A percentile compares a stretch with the other conserved stretches of the same genome.
Conservation (phyloP, 1,140 invertebrate genomes). For the Dufourea novaeangliae region DNA sequence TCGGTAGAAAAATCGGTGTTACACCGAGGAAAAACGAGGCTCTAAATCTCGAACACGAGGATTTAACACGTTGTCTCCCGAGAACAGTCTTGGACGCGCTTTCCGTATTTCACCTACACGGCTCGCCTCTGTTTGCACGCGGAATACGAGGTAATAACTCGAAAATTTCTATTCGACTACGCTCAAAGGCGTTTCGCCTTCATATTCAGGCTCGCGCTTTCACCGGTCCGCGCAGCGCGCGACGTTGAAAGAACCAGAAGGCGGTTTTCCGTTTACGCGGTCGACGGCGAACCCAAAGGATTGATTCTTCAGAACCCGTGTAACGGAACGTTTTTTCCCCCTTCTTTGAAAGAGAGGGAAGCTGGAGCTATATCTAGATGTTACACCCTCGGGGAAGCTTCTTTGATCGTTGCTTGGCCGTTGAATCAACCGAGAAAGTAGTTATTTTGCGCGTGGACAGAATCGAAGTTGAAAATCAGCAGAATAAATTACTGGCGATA, state of each 20-base stretch:
- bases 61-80: slow-evolving; percentile 29
- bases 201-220: slow-evolving; percentile 16
- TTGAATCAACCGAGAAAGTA: neutral
- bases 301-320: neutral
- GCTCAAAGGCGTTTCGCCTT: slow-evolving; percentile 5
- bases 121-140: slow-evolving; percentile 26
- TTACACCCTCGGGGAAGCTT: neutral
- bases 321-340: neutral
- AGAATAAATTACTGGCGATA: too few relatives aligned
- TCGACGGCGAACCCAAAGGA: neutral
- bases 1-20: slow-evolving; percentile 6
- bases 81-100: slow-evolving; percentile 14
- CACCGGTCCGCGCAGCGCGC: neutral
- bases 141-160: slow-evolving; percentile 40
- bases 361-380: neutral
- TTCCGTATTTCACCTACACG: slow-evolving; percentile 29
- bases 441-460: neutral
- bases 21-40: slow-evolving; percentile 22
- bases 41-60: slow-evolving; percentile 27
- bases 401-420: neutral
- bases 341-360: neutral
- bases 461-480: neutral
- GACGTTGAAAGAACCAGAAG: slow-evolving; percentile 2
- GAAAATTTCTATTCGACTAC: slow-evolving; percentile 22
- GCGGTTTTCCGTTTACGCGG: slow-evolving; percentile 5